Base-by-base conservation (phyloP, 2,888 invertebrate genomes). In the Lobophora halterata region DNA sequence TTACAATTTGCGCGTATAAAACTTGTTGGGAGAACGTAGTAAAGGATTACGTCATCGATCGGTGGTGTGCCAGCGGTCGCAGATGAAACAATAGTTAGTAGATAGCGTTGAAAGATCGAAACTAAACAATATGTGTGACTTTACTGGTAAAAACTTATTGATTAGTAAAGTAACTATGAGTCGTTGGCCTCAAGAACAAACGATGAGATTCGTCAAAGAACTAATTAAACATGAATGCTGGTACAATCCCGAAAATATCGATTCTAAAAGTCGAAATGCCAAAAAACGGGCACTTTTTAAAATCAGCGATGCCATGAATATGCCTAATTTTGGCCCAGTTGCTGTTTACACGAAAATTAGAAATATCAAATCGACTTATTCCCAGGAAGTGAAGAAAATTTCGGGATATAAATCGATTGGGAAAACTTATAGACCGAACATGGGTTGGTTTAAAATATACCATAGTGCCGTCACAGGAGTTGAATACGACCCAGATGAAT, bases 321-420 rank as follows among this genome's bases (percentile, higher is more conserved):
- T 36, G 6, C 24, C 29, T 3, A 29, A 18, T 3, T 36, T 36
- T 24, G 36, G 36, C 5, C 36, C 36, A 2, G 24, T 5, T 2
- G 36, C 29, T 29, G 36, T 13, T 1, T 36, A 36, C 9, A 3
- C 8, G 0, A 36, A 29, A 9, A 5, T 36, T 3, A 29, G 29
- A 14, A 36, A 29, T 8, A n/a, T 36, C 2, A 36, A 13, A 14
- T 29, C 36, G 5, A 29, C 36, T 5, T 36, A 29, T 7, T 8
- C 18, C 3, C 29, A 36, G 8, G 36, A 36, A 9, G 7, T 29
- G 9, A 36, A 29, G 24, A 36, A 29, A 19, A 23, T 36, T n/a
- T n/a, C n/a, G n/a, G n/a, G n/a, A n/a, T n/a, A n/a, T n/a, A n/a
- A n/a, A n/a, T n/a, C n/a, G n/a, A n/a, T n/a, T 24, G 28, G 21